These are phyloP conservation scores for Caenorhabditis zanzibari DNA, from an alignment of 2,888 invertebrate genomes.

Conservation along the genomic window DNA sequence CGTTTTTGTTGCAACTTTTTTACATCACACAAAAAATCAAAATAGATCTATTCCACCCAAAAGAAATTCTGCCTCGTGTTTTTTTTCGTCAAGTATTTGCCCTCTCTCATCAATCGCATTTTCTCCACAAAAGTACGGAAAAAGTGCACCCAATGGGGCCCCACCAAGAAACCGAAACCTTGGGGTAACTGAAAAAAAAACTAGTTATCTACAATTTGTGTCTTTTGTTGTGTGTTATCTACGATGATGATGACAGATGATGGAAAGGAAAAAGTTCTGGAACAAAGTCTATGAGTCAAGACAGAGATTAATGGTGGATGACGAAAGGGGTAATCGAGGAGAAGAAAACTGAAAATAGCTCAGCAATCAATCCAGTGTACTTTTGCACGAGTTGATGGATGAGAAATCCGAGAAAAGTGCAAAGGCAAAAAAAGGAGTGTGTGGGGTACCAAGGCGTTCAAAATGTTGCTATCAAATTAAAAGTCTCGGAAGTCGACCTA, in stretches of 20 bases:
- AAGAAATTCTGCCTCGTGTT: slow-evolving; percentile 14
- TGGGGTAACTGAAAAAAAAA: slow-evolving; percentile 17
- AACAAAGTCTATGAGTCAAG: slow-evolving; percentile 15
- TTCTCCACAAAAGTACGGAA: slow-evolving; percentile 34
- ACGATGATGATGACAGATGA: neutral
- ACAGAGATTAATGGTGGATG: slow-evolving; percentile 21
- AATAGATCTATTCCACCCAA: slow-evolving; percentile 12
- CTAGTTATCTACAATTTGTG: slow-evolving; percentile 27
- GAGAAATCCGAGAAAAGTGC: slow-evolving; percentile 13
- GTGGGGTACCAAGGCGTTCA: slow-evolving; percentile 1
- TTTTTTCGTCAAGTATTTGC: slow-evolving; percentile 34
- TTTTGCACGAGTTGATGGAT: slow-evolving; percentile 16
- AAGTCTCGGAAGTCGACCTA: neutral
- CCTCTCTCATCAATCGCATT: slow-evolving; percentile 33
- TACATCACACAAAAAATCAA: neutral
- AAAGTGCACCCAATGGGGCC: slow-evolving; percentile 41
- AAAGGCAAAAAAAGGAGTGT: neutral
- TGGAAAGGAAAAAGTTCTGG: slow-evolving; percentile 15
- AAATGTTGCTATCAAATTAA: slow-evolving; percentile 7
- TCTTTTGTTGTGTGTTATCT: slow-evolving; percentile 10
- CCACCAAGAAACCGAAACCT: slow-evolving; percentile 43
- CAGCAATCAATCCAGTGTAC: slow-evolving; percentile 12
- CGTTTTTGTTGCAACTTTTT: slow-evolving; percentile 29
- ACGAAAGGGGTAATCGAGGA: neutral
- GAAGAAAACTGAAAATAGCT: slow-evolving; percentile 19